Evolutionary conservation across 2,888 invertebrate genomes (phyloP), one percentile per base, ranked within the genome.

Genomic region (Cenopis cana): DNA sequence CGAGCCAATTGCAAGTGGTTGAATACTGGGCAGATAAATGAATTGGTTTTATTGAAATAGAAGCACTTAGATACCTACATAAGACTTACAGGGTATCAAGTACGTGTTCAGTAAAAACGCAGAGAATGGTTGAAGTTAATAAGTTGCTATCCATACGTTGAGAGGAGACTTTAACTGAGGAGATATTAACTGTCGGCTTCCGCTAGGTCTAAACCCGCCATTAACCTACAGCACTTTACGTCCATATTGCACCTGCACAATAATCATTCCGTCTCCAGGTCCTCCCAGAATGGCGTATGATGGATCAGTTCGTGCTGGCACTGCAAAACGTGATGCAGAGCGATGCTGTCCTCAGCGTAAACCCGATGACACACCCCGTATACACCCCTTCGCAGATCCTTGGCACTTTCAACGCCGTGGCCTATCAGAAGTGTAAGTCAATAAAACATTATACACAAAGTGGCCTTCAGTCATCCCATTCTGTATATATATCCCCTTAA

Each of bases 391-490:
- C 90, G 0, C 92, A 94, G 73, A 90, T 95, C 65, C 79, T 89
- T 10, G 89, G 89, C 1, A 93, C 94, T 18, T 94, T 95, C 79
- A 95, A 95, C 77, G 92, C 93, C 41, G 94, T 95, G 0, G 94
- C 95, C 65, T 95, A 96, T 73, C 91, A 94, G 71, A 96, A 96
- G 90, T 95, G 95, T 95, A 82, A 86, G 91, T 82, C 6, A 41
- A 5, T 14, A 8, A 0, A 5, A 8, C 33, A 5, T 33, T 5
- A 33, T 33, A 33, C 2, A 33, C 6, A 33, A 5, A 5, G 3
- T 5, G 33, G 33, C 33, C 0, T 33, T 33, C 33, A 33, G 33
- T 6, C 14, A 41, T 1, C 41, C 14, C n/a, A n/a, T n/a, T n/a
- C n/a, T n/a, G n/a, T 11, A 14, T 41, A 11, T 14, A 14, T 11